Evolutionary conservation across 2,113 vertebrate species (phyloP).

Genomic region (Aegotheles bennettii): DNA sequence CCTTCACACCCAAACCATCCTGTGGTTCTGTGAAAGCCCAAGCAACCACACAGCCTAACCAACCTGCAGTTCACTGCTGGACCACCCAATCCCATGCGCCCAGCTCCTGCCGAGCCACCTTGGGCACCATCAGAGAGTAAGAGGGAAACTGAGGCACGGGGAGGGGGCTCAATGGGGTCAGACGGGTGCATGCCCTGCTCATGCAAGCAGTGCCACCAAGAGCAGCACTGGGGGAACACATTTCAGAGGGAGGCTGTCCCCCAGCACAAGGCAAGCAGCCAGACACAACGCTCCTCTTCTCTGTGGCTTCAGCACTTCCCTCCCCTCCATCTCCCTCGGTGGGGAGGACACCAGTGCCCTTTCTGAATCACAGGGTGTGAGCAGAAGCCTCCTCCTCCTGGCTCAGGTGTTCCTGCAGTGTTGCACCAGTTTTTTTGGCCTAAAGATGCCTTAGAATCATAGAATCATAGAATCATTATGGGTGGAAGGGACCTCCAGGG

Average conservation of each 20-base stretch:
- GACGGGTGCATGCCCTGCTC: accelerated
- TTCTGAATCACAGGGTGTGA: accelerated
- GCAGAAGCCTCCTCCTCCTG: background rate
- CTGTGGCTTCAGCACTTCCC: background rate
- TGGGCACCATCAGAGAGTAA: background rate
- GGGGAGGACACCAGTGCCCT: background rate
- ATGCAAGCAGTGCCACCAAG: background rate
- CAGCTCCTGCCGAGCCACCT: background rate
- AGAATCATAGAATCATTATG: too few relatives aligned
- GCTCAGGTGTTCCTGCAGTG: background rate
- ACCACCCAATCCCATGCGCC: accelerated
- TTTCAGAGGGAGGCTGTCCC: background rate
- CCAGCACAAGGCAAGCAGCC: accelerated
- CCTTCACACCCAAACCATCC: background rate
- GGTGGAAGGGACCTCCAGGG: too few relatives aligned
- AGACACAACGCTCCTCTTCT: background rate
- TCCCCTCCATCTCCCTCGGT: accelerated
- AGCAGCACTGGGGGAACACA: background rate
- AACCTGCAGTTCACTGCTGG: background rate
- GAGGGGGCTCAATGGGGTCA: background rate
- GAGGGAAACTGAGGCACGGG: background rate
- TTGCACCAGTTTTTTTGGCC: background rate
- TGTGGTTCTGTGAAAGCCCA: background rate
- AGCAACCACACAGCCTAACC: background rate
- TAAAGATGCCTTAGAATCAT: too few relatives aligned